Conservation (phyloP, 1,140 invertebrate species). For the Globodera rostochiensis region DNA sequence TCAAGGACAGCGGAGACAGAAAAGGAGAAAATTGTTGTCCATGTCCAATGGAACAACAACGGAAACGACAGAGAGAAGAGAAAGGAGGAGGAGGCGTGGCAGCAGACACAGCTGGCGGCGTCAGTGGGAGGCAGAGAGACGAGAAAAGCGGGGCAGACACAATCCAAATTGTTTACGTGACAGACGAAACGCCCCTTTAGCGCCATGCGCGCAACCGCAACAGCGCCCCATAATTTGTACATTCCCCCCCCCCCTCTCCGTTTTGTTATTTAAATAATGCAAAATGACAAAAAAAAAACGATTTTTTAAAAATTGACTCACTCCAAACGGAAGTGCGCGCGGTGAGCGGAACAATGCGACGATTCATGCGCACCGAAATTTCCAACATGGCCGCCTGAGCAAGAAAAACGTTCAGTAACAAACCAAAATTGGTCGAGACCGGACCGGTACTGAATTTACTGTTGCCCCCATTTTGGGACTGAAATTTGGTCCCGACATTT, state of each 20-base stretch:
- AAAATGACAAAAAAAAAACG: too few species aligned
- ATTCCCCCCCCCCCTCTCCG: not conserved
- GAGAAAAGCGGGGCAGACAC: not conserved
- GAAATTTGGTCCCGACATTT: too few species aligned
- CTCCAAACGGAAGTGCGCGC: constrained; percentile 62
- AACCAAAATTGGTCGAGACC: too few species aligned
- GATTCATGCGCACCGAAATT: constrained; percentile 81
- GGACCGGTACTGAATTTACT: too few species aligned
- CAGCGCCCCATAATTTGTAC: not conserved
- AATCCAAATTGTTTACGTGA: not conserved
- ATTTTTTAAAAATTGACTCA: constrained; percentile 38
- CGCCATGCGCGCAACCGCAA: too few species aligned
- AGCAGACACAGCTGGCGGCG: not conserved
- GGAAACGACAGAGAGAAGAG: not conserved
- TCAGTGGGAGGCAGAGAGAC: not conserved
- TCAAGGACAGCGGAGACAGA: too few species aligned
- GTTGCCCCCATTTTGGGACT: too few species aligned
- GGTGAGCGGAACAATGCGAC: constrained; percentile 47
- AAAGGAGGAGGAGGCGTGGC: not conserved
- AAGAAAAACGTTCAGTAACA: too few species aligned
- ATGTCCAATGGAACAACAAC: too few species aligned
- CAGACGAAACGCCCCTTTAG: constrained; percentile 25
- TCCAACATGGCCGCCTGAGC: constrained; percentile 78
- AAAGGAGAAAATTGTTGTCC: too few species aligned
- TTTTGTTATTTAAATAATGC: too few species aligned